phyloP scores from a whole-genome alignment of 2,888 invertebrate species.

The Gryllus longicercus region DNA sequence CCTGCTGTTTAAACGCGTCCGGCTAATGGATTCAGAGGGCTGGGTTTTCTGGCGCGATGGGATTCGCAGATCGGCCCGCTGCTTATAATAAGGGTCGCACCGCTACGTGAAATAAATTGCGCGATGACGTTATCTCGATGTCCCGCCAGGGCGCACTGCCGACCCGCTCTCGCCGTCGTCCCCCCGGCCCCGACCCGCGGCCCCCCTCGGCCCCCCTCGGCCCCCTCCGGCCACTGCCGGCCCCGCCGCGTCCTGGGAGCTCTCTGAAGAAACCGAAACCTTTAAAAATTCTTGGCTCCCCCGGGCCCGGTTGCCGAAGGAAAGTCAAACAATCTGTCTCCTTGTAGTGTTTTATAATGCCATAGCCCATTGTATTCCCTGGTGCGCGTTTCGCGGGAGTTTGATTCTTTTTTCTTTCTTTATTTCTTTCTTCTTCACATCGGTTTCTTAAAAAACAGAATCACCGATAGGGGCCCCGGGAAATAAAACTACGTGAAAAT shows the following conservation, averaged over 20 bases:
- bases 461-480: not conserved
- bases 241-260: not conserved
- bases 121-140: slow-evolving; percentile 1
- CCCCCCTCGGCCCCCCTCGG: no score
- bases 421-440: not conserved
- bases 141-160: not conserved
- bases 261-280: slow-evolving; percentile 1
- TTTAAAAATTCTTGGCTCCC: not conserved
- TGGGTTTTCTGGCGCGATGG: not conserved
- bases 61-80: not conserved
- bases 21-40: not conserved
- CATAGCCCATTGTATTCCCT: slow-evolving; percentile 17
- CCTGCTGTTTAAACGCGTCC: not conserved
- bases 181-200: no score
- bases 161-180: no score
- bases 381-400: not conserved
- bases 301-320: not conserved
- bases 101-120: not conserved
- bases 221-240: no score
- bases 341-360: slow-evolving; percentile 17
- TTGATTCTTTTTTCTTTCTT: not conserved
- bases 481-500: not conserved
- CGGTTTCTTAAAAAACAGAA: not conserved
- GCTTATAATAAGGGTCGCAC: not conserved
- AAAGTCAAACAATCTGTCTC: slow-evolving; percentile 1